Evolutionary conservation across 2,113 vertebrate species (phyloP).

Genomic region (Cryptotis parvus): DNA sequence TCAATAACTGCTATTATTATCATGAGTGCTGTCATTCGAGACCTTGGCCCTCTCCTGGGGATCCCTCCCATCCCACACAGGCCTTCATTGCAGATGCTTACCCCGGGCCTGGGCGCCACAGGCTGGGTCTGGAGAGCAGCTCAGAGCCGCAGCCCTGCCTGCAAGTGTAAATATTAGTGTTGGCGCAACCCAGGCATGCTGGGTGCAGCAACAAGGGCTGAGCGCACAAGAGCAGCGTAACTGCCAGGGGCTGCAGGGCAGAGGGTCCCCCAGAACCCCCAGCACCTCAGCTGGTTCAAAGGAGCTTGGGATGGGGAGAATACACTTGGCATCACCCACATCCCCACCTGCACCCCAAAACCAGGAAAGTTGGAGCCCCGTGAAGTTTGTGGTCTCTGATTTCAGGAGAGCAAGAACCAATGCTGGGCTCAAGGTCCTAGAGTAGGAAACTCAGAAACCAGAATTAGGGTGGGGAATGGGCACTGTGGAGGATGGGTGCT

Average conservation of each 20-base stretch:
- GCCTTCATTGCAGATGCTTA: neutral
- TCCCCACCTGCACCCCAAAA: neutral
- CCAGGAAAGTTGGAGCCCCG: neutral
- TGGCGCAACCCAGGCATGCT: slow-evolving; percentile 26
- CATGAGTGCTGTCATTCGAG: neutral
- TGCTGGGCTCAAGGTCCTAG: no score
- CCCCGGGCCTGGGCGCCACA: neutral
- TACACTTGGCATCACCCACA: neutral
- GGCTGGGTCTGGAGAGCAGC: neutral
- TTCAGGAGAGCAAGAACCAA: neutral
- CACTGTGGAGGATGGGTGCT: no score
- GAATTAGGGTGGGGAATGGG: no score
- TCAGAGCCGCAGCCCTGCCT: slow-evolving; percentile 39
- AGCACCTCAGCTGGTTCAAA: neutral
- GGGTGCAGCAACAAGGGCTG: neutral
- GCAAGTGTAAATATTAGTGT: slow-evolving; percentile 67
- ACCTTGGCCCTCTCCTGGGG: neutral
- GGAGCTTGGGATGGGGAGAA: neutral
- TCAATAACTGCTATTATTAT: neutral
- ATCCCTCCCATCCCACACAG: neutral
- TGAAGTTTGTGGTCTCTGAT: neutral
- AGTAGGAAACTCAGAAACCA: no score
- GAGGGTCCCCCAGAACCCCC: neutral
- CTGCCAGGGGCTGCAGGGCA: neutral
- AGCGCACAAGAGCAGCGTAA: neutral